Base-by-base conservation (phyloP, 2,797 vertebrate genomes). In the Lutjanus argentimaculatus region DNA sequence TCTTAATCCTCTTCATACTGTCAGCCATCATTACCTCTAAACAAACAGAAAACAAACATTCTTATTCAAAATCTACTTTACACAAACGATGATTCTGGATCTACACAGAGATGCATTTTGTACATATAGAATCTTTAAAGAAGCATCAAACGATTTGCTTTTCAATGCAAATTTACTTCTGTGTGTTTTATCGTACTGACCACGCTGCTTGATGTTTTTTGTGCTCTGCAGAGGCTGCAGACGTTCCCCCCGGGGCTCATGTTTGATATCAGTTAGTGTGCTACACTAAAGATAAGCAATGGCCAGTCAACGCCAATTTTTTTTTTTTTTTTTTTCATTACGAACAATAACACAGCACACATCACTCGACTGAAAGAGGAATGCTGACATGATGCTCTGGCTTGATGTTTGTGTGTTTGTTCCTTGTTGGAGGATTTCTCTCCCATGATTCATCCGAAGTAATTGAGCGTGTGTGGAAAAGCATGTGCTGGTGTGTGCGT, bases 341-440 rank as follows among this genome's bases (percentile, higher is more conserved):
- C 79, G 17, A 93, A 94, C 93, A 94, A 87, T 83, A 90, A 94
- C 90, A 94, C 92, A 91, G 90, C 86, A 90, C 90, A 91, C 89
- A 88, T 88, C 89, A 94, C 92, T 92, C 46, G 75, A 92, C 89
- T 91, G 88, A 91, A 92, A 90, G 87, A 91, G 90, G 81, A 91
- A 92, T 80, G 85, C 82, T 84, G 89, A 93, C 91, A 83, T 74
- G 86, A 93, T 85, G 91, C 80, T 92, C 88, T 82, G 79, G 85
- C 86, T 90, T 83, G 79, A 87, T 83, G 83, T 85, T 83, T 84
- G 72, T 82, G 66, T 78, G 42, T 81, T 79, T 72, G 74, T 83
- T 86, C 61, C 74, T 75, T 85, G 30, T 88, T 74, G 66, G 49
- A 77, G 73, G 80, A 73, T 80, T 89, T 87, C 69, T 87, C 69